A percentile compares a stretch with the other conserved stretches of the same genome.
These are phyloP conservation scores for Hydropsyche betteni DNA, from an alignment of 2,888 invertebrate species.

Conservation along the genomic window DNA sequence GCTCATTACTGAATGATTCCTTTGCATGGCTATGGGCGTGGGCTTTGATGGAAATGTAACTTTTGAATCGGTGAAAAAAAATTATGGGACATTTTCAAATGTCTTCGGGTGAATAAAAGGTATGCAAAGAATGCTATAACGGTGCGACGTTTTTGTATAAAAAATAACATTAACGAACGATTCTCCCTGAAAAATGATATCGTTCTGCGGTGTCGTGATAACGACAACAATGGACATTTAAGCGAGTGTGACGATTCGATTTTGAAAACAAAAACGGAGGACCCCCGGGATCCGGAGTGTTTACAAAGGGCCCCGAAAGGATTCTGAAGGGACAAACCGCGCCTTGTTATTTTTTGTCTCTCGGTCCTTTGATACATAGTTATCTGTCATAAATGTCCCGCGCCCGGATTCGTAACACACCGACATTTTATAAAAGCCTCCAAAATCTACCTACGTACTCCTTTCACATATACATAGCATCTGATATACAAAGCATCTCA, in stretches of 20 bases:
- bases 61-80: no score
- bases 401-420: background rate
- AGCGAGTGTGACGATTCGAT: conserved; percentile 19
- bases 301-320: conserved; percentile 33
- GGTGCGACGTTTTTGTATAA: conserved; percentile 5
- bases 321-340: conserved; percentile 29
- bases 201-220: conserved; percentile 12
- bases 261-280: conserved; percentile 20
- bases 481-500: no score
- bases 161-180: background rate
- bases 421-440: conserved; percentile 16
- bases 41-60: no score
- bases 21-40: no score
- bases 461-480: no score
- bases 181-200: background rate
- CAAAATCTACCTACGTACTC: conserved; percentile 11
- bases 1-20: no score
- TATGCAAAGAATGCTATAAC: background rate
- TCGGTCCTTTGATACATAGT: conserved; percentile 46
- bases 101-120: no score
- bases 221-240: background rate
- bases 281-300: conserved; percentile 12
- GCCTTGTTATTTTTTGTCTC: conserved; percentile 27
- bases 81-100: no score
- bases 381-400: conserved; percentile 49